Percentiles rank a stretch among this genome's conserved stretches.
phyloP scores from a whole-genome alignment of 2,797 vertebrate species.

The Manis crassicaudata region DNA sequence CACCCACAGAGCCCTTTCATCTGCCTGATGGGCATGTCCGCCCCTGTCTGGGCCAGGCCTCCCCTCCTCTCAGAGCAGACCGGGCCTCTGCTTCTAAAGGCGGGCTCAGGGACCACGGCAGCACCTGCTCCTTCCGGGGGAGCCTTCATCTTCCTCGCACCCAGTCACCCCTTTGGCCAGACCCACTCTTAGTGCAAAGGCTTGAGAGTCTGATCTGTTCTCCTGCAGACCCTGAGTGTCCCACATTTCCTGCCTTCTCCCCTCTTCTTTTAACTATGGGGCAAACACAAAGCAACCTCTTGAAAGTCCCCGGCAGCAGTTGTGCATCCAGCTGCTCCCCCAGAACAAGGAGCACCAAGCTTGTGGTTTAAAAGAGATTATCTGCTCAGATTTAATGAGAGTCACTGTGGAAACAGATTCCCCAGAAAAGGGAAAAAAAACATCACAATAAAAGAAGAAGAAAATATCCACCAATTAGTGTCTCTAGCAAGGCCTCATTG shows the following conservation, averaged over 20 bases:
- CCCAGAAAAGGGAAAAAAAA: conserved; percentile 66
- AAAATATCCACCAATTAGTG: conserved; percentile 82
- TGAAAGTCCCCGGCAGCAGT: not conserved
- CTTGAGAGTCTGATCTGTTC: not conserved
- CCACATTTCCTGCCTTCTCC: not conserved
- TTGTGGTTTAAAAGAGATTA: conserved; percentile 72
- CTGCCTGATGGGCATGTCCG: not conserved
- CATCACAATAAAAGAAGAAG: not conserved
- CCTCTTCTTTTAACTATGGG: conserved; percentile 44
- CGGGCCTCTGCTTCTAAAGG: not conserved
- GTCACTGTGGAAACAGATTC: conserved; percentile 73
- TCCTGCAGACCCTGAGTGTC: not conserved
- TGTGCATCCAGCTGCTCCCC: not conserved
- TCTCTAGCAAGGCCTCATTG: conserved; percentile 82
- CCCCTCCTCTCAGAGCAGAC: not conserved
- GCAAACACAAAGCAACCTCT: not conserved
- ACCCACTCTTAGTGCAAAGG: not conserved
- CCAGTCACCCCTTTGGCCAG: not conserved
- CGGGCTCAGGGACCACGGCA: rapidly evolving
- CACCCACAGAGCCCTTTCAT: not conserved
- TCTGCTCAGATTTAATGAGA: conserved; percentile 79
- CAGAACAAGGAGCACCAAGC: conserved; percentile 31
- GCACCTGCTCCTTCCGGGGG: not conserved
- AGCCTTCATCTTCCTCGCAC: not conserved
- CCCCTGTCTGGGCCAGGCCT: not conserved